These are phyloP conservation scores for Sebastiscus tertius DNA, from an alignment of 2,797 vertebrate genomes.

Conservation along the genomic window DNA sequence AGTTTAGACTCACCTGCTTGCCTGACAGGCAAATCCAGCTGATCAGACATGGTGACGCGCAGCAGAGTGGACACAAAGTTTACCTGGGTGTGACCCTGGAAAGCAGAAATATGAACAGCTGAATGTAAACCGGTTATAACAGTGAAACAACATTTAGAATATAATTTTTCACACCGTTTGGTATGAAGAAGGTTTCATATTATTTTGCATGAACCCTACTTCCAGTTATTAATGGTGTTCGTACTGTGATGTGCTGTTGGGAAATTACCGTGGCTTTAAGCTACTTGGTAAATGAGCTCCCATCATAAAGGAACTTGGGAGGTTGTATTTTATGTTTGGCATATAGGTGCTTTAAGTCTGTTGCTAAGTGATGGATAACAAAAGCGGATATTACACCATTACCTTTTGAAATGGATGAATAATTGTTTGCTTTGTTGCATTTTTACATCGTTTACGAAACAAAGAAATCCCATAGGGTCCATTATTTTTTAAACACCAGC, in stretches of 20 bases:
- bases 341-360: not conserved
- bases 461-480: not conserved
- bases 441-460: not conserved
- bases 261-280: not conserved
- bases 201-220: not conserved
- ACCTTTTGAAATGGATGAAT: not conserved
- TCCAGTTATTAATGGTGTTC: not conserved
- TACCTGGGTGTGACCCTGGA: conserved; percentile 93
- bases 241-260: too few species aligned
- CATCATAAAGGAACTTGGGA: not conserved
- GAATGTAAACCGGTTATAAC: not conserved
- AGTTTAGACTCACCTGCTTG: conserved; percentile 91
- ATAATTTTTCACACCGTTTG: not conserved
- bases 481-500: not conserved
- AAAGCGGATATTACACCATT: not conserved
- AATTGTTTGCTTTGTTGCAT: not conserved
- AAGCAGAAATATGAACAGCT: conserved; percentile 53
- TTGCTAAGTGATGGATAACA: not conserved
- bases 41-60: conserved; percentile 98
- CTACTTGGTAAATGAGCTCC: not conserved
- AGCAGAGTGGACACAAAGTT: conserved; percentile 97
- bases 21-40: conserved; percentile 97
- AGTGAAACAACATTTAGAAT: not conserved
- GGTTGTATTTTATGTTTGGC: not conserved
- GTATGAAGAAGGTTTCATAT: not conserved